A percentile compares a stretch with the other conserved stretches of the same genome.
phyloP scores from a whole-genome alignment of 1,140 invertebrate genomes.

The Drosophila lini region DNA sequence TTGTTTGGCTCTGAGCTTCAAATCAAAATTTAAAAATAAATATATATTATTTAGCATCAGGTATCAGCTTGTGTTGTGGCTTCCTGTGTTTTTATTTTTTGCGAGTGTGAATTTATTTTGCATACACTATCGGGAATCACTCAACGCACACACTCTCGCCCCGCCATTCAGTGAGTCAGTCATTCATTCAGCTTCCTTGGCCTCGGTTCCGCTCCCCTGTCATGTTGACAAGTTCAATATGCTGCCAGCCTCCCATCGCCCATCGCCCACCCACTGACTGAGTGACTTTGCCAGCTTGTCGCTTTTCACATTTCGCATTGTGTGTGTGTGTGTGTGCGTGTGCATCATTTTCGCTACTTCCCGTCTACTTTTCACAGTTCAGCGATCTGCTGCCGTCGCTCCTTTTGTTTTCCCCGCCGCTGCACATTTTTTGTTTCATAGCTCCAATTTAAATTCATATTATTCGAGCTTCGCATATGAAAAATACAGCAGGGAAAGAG shows the following conservation, averaged over 20 bases:
- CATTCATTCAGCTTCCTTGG: conserved; percentile 53
- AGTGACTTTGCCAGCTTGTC: conserved; percentile 61
- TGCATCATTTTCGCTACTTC: conserved; percentile 65
- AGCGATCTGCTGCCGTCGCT: conserved; percentile 42
- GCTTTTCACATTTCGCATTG: conserved; percentile 31
- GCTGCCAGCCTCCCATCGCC: conserved; percentile 25
- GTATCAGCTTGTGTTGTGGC: background rate
- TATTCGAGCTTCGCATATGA: conserved; percentile 64
- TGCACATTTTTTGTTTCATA: conserved; percentile 41
- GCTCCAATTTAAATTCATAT: conserved; percentile 78
- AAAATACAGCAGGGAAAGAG: conserved; percentile 10
- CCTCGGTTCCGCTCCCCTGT: conserved; percentile 53
- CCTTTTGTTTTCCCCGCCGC: conserved; percentile 8
- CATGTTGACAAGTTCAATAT: conserved; percentile 75
- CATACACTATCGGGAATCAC: conserved; percentile 71
- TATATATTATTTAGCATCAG: rapidly evolving
- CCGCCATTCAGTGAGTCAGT: conserved; percentile 38
- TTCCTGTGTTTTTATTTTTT: background rate
- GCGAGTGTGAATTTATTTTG: conserved; percentile 59
- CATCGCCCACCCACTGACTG: conserved; percentile 21
- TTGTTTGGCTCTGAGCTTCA: background rate
- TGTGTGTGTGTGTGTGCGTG: conserved; percentile 33
- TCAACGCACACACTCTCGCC: conserved; percentile 53
- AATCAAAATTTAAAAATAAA: background rate
- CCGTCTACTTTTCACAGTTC: conserved; percentile 74